Evolutionary conservation across 2,797 vertebrate genomes (phyloP), one percentile per base, ranked within the genome.

Genomic region (Scolopax rusticola): DNA sequence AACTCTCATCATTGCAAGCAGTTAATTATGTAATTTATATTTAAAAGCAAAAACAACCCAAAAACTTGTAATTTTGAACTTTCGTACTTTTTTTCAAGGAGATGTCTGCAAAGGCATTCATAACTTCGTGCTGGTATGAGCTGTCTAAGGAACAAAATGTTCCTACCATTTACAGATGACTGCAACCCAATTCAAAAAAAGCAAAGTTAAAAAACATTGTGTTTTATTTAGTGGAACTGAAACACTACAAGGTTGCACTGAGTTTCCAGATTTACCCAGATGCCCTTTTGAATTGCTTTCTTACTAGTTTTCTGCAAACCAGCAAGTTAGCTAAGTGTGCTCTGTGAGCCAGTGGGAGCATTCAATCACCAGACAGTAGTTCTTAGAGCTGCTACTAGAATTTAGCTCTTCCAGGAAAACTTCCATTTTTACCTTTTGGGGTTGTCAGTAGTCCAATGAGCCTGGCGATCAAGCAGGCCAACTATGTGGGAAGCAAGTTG

Each of bases 401-500:
- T 74, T 61, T 13, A 85, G 41, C 10, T 75, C 30, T 91, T 84
- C 24, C 28, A 90, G 61, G 53, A 54, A 84, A 78, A 47, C 9
- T 33, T 64, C 19, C 15, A 5, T 57, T 76, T 63, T 36, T 67
- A 14, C 20, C 8, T 71, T 86, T 70, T 64, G 19, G 32, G 15
- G 20, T n/a, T 91, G 16, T 57, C 30, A 71, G 0, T 45, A 69
- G 12, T 71, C 41, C 41, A 60, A 15, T 5, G 9, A 71, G 8
- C 18, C 41, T 50, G 24, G 28, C 41, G 87, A 21, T 17, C 9
- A 71, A 47, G 28, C 16, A 70, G 38, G 27, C 9, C 15, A 51
- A 23, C 15, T 59, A 21, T 0, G 0, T 40, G 3, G 2, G 57
- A 90, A 82, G 3, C 0, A 3, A 56, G 12, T 33, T 73, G 21